These are phyloP conservation scores for Lordiphosa andalusiaca DNA, from an alignment of 2,888 invertebrate species.

Conservation along the genomic window DNA sequence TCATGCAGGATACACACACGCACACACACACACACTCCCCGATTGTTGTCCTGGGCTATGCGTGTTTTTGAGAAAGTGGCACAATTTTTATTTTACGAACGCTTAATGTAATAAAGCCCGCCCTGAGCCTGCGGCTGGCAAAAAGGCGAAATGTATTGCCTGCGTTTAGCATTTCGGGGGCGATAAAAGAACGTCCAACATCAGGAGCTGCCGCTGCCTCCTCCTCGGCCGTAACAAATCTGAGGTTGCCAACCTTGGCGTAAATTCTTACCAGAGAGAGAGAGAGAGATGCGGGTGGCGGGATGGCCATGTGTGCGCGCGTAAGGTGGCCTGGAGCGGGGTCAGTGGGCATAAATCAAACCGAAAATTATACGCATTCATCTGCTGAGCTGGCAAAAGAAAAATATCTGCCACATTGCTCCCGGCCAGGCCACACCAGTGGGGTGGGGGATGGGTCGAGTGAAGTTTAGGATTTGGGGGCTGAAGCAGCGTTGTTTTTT, in stretches of 20 bases:
- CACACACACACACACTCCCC: conserved; percentile 13
- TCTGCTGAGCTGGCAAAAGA: conserved; percentile 74
- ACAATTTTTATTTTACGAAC: conserved; percentile 74
- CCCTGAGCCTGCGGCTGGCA: conserved; percentile 38
- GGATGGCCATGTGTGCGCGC: conserved; percentile 43
- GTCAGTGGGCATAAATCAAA: conserved; percentile 77
- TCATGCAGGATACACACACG: conserved; percentile 34
- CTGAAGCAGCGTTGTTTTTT: conserved; percentile 6
- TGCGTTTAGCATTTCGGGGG: conserved; percentile 67
- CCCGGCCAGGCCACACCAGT: conserved; percentile 11
- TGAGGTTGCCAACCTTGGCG: conserved; percentile 60
- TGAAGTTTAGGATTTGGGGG: conserved; percentile 1
- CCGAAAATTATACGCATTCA: conserved; percentile 78
- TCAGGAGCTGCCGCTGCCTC: conserved; percentile 17
- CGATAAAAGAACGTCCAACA: conserved; percentile 61
- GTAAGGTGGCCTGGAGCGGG: conserved; percentile 52
- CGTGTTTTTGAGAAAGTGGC: conserved; percentile 70
- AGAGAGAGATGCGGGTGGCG: not conserved
- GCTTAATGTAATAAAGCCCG: conserved; percentile 75
- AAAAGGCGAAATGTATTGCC: conserved; percentile 64
- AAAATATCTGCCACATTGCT: conserved; percentile 72
- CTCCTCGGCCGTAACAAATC: conserved; percentile 59
- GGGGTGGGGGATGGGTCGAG: conserved; percentile 4
- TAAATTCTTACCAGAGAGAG: not conserved
- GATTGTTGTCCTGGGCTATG: conserved; percentile 26